Evolutionary conservation across 2,888 invertebrate species (phyloP), one percentile per base, ranked within the genome.

Genomic region (Ectobius pallidus): DNA sequence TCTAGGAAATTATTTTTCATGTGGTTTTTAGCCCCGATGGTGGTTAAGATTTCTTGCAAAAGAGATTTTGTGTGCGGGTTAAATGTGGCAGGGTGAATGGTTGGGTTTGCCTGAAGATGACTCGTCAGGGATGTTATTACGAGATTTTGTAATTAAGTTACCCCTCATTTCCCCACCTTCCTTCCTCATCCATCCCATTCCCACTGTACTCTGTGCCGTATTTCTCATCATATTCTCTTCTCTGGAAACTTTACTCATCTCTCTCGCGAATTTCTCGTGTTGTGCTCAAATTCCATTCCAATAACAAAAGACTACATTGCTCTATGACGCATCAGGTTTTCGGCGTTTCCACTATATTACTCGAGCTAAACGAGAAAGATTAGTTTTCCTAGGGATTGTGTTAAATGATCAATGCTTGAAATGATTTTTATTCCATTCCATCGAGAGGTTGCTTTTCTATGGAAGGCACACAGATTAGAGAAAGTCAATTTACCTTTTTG

Each of bases 111-210:
- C 49, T 52, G 25, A 52, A 52, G 52, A 52, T 52, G 52, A 52
- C 11, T 52, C 52, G 52, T 39, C 42, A 42, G 42, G 25, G 63
- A 63, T 63, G 63, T 63, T 63, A 63, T 63, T 42, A 63, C 42
- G 62, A 62, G 34, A 62, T 62, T 62, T 62, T 34, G 62, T 62
- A 62, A 62, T 62, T 62, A 62, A 62, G 62, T 62, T 34, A 3
- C 62, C 34, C 39, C 39, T 39, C 61, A n/a, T 32, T 34, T 34
- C 30, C 20, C 62, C 20, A 20, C 61, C 61, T 0, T 16, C n/a
- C 63, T 1, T 6, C 6, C 63, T 14, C 42, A 9, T 6, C 18
- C 42, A 20, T 42, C 18, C n/a, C 14, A 14, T 25, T 25, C 52
- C 14, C 1, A 25, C 25, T 52, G n/a, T 25, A 20, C 7, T 22